Percentiles rank a stretch among this genome's conserved stretches.
These are phyloP conservation scores for Stenodera caucasica DNA, from an alignment of 2,888 invertebrate species.

Conservation along the genomic window DNA sequence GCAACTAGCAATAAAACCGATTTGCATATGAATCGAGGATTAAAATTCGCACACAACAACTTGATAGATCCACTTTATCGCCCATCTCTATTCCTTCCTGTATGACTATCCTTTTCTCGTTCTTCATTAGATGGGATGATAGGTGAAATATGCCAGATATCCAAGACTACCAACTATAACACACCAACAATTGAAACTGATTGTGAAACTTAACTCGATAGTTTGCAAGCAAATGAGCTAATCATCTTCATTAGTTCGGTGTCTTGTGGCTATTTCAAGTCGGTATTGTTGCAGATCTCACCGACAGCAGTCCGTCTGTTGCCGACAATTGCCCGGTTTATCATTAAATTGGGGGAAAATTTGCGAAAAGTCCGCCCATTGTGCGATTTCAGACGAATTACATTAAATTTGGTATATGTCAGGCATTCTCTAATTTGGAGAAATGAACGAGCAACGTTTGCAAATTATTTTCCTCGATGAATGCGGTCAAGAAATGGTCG, in stretches of 20 bases:
- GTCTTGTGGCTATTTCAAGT: slow-evolving; percentile 6
- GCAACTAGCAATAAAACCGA: slow-evolving; percentile 55
- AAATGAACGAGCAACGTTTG: slow-evolving; percentile 1
- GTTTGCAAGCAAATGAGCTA: slow-evolving; percentile 46
- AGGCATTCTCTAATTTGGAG: neutral
- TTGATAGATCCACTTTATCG: slow-evolving; percentile 30
- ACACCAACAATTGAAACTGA: slow-evolving; percentile 40
- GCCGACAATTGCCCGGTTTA: neutral
- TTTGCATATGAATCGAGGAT: slow-evolving; percentile 56
- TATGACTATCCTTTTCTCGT: neutral
- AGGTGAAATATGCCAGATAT: slow-evolving; percentile 10
- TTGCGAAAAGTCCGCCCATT: no score
- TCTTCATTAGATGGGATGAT: slow-evolving; percentile 32
- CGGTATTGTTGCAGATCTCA: neutral
- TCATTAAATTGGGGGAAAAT: no score
- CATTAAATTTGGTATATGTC: neutral
- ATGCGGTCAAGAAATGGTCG: neutral
- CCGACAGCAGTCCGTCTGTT: neutral
- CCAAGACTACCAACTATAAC: slow-evolving; percentile 2
- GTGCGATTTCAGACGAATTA: no score
- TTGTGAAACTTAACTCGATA: slow-evolving; percentile 36
- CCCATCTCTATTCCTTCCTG: slow-evolving; percentile 5
- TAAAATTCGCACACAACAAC: slow-evolving; percentile 50
- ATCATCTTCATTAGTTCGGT: slow-evolving; percentile 30
- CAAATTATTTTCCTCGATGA: neutral